These are phyloP conservation scores for Osmoderma eremita DNA, from an alignment of 2,888 invertebrate genomes.

Conservation along the genomic window DNA sequence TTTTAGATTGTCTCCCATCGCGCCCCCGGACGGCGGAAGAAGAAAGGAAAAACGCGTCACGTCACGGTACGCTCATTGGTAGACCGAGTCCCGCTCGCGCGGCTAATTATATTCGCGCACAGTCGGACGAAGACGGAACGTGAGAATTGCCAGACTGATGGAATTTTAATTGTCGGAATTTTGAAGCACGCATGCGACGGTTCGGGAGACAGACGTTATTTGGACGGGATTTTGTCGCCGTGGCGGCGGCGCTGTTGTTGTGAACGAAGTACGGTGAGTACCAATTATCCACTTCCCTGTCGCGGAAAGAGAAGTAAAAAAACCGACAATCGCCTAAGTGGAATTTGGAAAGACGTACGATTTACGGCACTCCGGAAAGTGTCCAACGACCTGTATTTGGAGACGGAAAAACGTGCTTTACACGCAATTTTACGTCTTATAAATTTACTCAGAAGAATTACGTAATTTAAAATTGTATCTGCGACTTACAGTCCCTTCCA, in stretches of 20 bases:
- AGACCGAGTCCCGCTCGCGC: conserved; percentile 3
- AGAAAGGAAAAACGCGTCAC: conserved; percentile 37
- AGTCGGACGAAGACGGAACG: conserved; percentile 1
- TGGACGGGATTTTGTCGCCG: not conserved
- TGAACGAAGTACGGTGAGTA: conserved; percentile 44
- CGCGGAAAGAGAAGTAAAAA: conserved; percentile 25
- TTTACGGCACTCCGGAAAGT: not conserved
- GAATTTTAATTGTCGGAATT: conserved; percentile 58
- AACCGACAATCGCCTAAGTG: conserved; percentile 19
- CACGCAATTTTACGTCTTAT: too few species aligned
- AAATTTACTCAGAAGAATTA: too few species aligned
- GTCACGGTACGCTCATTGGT: conserved; percentile 5
- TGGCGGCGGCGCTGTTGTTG: conserved; percentile 2
- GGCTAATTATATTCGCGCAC: conserved; percentile 28
- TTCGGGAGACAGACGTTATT: conserved; percentile 38
- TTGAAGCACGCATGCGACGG: conserved; percentile 47
- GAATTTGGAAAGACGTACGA: conserved; percentile 22
- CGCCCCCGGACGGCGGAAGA: conserved; percentile 44
- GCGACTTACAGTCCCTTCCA: too few species aligned
- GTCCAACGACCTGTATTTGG: not conserved
- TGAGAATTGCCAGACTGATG: conserved; percentile 48
- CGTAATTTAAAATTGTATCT: too few species aligned
- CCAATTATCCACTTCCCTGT: conserved; percentile 44
- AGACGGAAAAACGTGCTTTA: too few species aligned
- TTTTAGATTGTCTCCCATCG: conserved; percentile 39